These are phyloP conservation scores for Alectura lathami DNA, from an alignment of 2,113 vertebrate genomes.

Conservation along the genomic window DNA sequence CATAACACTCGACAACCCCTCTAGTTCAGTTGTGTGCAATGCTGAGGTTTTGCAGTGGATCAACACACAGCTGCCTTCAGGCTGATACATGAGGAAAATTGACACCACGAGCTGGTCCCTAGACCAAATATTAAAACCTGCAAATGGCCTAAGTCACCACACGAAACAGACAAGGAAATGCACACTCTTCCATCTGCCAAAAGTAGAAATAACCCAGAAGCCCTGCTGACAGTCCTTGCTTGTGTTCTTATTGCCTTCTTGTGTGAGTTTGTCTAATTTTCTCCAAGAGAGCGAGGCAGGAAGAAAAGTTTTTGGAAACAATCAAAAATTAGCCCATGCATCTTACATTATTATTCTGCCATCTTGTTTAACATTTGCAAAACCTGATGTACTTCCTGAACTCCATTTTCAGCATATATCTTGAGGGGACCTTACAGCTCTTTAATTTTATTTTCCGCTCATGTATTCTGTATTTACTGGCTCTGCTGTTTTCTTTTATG, in stretches of 20 bases:
- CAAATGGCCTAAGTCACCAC: not conserved
- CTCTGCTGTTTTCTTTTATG: not conserved
- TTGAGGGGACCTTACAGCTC: not conserved
- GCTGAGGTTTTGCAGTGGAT: not conserved
- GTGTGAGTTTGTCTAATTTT: not conserved
- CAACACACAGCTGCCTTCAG: not conserved
- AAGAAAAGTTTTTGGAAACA: not conserved
- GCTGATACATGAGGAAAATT: not conserved
- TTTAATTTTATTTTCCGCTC: not conserved
- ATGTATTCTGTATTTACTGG: not conserved
- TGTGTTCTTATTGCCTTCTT: not conserved
- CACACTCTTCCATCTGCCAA: not conserved
- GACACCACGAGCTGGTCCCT: not conserved
- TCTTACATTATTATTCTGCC: not conserved
- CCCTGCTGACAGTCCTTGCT: not conserved
- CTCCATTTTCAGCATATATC: not conserved
- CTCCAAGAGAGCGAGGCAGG: not conserved
- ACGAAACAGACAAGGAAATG: not conserved
- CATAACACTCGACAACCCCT: accelerated
- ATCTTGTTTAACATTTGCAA: not conserved
- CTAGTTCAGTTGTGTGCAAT: not conserved
- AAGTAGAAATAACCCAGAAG: not conserved
- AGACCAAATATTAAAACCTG: not conserved
- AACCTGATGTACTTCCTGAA: not conserved
- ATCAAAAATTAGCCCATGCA: not conserved